Base-by-base conservation (phyloP, 2,113 vertebrate species). In the Onychostoma macrolepis region DNA sequence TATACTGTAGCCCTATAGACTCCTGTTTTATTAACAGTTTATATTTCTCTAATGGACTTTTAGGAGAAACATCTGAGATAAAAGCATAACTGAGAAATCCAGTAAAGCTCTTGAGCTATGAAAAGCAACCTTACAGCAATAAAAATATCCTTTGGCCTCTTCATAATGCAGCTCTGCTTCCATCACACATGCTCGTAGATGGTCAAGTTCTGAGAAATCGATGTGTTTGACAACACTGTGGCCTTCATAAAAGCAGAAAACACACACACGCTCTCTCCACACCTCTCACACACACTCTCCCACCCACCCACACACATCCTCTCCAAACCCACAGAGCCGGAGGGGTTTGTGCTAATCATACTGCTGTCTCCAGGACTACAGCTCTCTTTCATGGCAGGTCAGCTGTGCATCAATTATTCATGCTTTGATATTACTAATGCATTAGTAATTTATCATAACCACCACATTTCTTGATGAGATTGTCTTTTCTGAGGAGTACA, bases 361-460 rank as follows among this genome's bases (percentile, higher is more conserved):
- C 75, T 88, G 67, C 80, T 71, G 50, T 84, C 88, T 84, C 86
- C 78, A 86, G 48, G 75, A 72, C 67, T 87, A 79, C 80, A 91
- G 82, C 85, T 87, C 69, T 84, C 86, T 81, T 86, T 86, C 84
- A 90, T 86, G 80, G 86, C 89, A 87, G 84, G 89, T 90, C 90
- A 83, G 89, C 77, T 90, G 78, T 79, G 88, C 83, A 91, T 91
- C 86, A 89, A 91, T 91, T 87, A 90, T 91, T 91, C 88, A 91
- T 86, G 88, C 85, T 79, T 82, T 83, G 84, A 91, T 89, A 89
- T 91, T 88, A 91, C 89, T 91, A 91, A 91, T 91, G 89, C 88
- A 89, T 88, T 85, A 88, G 89, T 91, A 89, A 89, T 90, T 91
- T 84, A 90, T 91, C 89, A 89, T 82, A 90, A 88, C 65, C 88